Conservation (phyloP, 2,113 vertebrate species). For the Okapia johnstoni region DNA sequence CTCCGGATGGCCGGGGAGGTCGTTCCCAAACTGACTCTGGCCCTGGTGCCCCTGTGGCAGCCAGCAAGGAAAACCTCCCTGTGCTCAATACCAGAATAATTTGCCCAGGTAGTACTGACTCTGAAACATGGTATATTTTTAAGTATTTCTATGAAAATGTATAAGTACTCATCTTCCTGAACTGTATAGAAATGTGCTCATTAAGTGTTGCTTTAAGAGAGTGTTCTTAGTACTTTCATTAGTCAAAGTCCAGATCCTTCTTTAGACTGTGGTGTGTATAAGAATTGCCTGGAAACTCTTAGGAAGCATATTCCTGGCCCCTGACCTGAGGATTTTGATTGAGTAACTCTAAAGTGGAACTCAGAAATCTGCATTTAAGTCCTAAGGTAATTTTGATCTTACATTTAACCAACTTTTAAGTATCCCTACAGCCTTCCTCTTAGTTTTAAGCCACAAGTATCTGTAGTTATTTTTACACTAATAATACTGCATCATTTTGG, state of each 20-base stretch:
- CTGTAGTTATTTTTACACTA: neutral
- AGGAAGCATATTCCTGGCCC: neutral
- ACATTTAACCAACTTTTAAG: neutral
- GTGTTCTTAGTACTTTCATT: neutral
- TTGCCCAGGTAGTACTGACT: constrained; percentile 88
- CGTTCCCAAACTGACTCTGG: constrained; percentile 87
- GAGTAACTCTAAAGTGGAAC: neutral
- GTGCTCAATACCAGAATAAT: constrained; percentile 99
- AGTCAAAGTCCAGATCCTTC: neutral
- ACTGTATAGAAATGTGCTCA: neutral
- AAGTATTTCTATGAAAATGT: neutral
- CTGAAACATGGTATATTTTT: neutral
- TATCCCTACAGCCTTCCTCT: neutral
- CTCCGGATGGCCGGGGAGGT: constrained; percentile 87
- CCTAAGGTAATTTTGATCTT: neutral
- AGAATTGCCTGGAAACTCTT: neutral
- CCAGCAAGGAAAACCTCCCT: constrained; percentile 96
- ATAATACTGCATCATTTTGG: neutral
- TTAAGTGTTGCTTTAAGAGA: constrained; percentile 1
- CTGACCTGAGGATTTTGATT: neutral
- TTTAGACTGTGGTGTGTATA: neutral
- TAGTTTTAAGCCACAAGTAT: neutral
- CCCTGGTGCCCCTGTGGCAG: constrained; percentile 87
- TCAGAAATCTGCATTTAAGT: neutral
- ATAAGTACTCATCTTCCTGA: neutral